phyloP scores from a whole-genome alignment of 2,797 vertebrate species.

The Uromys caudimaculatus region DNA sequence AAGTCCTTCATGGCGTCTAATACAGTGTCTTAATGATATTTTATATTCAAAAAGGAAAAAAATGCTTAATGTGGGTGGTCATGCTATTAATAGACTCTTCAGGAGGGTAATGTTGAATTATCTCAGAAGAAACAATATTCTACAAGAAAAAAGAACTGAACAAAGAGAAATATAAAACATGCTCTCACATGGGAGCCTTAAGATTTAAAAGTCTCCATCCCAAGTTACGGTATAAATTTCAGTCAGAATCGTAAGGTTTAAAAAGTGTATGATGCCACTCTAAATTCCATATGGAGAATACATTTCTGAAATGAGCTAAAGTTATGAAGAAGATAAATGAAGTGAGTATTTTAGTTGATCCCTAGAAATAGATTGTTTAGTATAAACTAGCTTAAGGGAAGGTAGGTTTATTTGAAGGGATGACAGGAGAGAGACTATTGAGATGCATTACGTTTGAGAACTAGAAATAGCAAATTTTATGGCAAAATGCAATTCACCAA shows the following conservation, averaged over 20 bases:
- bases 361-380: too few relatives aligned
- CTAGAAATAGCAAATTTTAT: not conserved
- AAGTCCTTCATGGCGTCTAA: not conserved
- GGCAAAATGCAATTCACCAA: not conserved
- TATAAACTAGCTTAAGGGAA: not conserved
- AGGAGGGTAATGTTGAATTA: not conserved
- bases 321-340: not conserved
- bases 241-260: not conserved
- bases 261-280: not conserved
- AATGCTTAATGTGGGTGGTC: not conserved
- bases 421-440: not conserved
- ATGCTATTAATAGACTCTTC: not conserved
- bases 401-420: not conserved
- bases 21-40: not conserved
- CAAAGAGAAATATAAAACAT: not conserved
- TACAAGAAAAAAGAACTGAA: conserved; percentile 6
- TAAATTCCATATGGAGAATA: conserved; percentile 12
- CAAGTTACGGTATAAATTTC: not conserved
- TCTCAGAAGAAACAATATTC: not conserved
- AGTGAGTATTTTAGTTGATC: not conserved
- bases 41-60: not conserved
- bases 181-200: not conserved
- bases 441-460: not conserved
- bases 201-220: not conserved
- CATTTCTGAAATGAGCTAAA: not conserved